A percentile compares a stretch with the other conserved stretches of the same genome.
Evolutionary conservation across 2,888 invertebrate species (phyloP).

Genomic region (Colletes collaris): DNA sequence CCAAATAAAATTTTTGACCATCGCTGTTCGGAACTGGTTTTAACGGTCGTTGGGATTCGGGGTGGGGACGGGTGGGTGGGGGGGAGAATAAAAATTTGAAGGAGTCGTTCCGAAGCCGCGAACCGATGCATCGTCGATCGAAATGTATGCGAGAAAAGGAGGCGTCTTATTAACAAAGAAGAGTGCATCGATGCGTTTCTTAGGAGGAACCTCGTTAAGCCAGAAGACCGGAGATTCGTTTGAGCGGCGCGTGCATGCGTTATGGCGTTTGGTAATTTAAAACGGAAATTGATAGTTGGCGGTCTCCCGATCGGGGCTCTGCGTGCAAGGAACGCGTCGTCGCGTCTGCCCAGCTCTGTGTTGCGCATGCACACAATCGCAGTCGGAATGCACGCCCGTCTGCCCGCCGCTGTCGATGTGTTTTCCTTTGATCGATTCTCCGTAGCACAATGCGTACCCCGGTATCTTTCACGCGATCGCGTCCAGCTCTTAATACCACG

Average conservation of each 20-base stretch:
- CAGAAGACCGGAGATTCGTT: slow-evolving; percentile 73
- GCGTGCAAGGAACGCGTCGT: slow-evolving; percentile 54
- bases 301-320: slow-evolving; percentile 62
- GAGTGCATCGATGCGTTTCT: slow-evolving; percentile 58
- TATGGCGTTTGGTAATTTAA: slow-evolving; percentile 77
- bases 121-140: slow-evolving; percentile 16
- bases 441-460: slow-evolving; percentile 11
- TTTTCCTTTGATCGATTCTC: slow-evolving; percentile 52
- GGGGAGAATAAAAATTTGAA: neutral
- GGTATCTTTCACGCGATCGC: slow-evolving; percentile 4
- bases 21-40: neutral
- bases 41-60: neutral
- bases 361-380: slow-evolving; percentile 13
- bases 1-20: too few species aligned
- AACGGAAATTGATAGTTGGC: slow-evolving; percentile 81
- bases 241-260: slow-evolving; percentile 72
- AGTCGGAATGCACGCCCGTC: slow-evolving; percentile 37
- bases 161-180: slow-evolving; percentile 36
- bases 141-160: slow-evolving; percentile 9
- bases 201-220: slow-evolving; percentile 55
- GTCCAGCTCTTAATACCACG: neutral
- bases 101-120: neutral
- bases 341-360: neutral
- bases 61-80: neutral
- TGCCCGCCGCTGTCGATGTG: slow-evolving; percentile 39